Conservation (phyloP, 53 echinoderm and acorn worm genomes). For the Echinometra lucunter region DNA sequence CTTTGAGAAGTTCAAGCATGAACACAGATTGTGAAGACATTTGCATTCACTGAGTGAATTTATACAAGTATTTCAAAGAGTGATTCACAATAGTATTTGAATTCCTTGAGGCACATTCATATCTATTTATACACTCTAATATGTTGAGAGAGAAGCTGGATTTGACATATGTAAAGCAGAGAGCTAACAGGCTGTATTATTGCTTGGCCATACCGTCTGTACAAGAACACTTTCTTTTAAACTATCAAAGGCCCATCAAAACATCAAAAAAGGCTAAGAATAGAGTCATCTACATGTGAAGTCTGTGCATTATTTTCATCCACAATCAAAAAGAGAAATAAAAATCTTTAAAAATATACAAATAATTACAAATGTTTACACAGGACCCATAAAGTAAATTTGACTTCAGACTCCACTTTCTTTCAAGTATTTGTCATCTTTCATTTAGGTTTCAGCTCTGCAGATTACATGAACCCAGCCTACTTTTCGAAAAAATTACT, state of each 20-base stretch:
- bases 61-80: background rate
- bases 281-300: background rate
- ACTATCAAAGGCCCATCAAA: background rate
- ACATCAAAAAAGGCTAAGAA: background rate
- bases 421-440: background rate
- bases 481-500: background rate
- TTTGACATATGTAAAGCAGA: too few relatives aligned
- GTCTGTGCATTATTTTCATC: background rate
- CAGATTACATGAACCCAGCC: background rate
- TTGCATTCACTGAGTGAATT: background rate
- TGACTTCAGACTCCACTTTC: background rate
- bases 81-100: slow-evolving; percentile 37
- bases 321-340: background rate
- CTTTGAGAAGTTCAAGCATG: background rate
- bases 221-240: background rate
- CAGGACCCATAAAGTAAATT: background rate
- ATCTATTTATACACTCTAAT: background rate
- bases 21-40: background rate
- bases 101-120: slow-evolving; percentile 41
- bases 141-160: background rate
- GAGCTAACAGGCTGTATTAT: too few relatives aligned
- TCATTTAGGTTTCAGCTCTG: background rate
- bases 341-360: background rate
- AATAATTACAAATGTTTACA: background rate
- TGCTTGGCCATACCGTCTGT: background rate